Base-by-base conservation (phyloP, 1,140 invertebrate species). In the Pemphigus obesinymphae region DNA sequence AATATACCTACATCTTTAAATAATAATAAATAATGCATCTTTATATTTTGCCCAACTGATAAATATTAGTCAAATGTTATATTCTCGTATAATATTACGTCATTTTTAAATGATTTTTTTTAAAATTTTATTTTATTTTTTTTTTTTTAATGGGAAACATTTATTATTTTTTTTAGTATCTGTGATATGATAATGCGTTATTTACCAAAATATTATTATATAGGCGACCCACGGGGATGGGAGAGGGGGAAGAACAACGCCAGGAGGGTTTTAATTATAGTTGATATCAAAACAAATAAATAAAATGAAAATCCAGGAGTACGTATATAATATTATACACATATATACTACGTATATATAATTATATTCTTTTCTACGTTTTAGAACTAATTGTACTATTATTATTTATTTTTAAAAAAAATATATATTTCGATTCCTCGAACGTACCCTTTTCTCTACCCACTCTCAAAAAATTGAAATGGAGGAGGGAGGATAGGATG, bases 151-250 rank as follows among this genome's bases (percentile, higher is more conserved):
- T 15, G 7, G 26, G 48, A 75, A 53, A 53, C 45, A 34, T 75
- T 75, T 37, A 53, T 75, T 75, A 53, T 75, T 75, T 75, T 75
- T 75, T 75, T 75, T 75, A 75, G 72, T 50, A 75, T 75, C 72
- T 75, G 72, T 75, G 72, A 75, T 75, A 75, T 53, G 50, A 75
- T 53, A 53, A 70, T 45, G 26, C 37, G 37, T 70, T 70, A 70
- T 70, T 70, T 70, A 70, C 68, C 68, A 70, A 70, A 45, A 70
- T 70, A 70, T 70, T 70, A 66, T 66, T 66, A n/a, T n/a, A n/a
- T n/a, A 45, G 40, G 37, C n/a, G 68, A 45, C 45, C 68, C 68
- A 23, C 23, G 20, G 3, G 13, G 11, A 8, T 17, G 68, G 66
- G 66, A 5, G 37, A 40, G 68, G 37, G 37, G 43, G 43, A 6